Base-by-base conservation (phyloP, 2,888 invertebrate species). In the Heterodera filipjevi region DNA sequence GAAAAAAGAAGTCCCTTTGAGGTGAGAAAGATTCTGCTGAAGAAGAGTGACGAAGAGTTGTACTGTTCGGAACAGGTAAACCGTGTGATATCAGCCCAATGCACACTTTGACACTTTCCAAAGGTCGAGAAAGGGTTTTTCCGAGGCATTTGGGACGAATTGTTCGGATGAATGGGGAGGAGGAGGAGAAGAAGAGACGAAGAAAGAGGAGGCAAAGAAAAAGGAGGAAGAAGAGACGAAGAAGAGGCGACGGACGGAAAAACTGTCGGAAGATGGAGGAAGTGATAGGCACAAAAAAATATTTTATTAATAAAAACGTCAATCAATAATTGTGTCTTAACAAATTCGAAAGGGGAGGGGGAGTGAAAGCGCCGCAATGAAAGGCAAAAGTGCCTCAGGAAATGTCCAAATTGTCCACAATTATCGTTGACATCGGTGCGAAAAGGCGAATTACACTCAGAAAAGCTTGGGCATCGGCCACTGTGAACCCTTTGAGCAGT, bases 371-470 rank as follows among this genome's bases (percentile, higher is more conserved):
- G 59, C 59, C 59, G 27, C 5, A n/a, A 59, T 27, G 1, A n/a
- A 22, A 22, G 59, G 59, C 27, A n/a, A 59, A 59, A 59, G 59
- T 59, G 59, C 59, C 44, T 76, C 35, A 68, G 30, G 78, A 77
- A 76, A 83, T 70, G 72, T 83, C 80, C 39, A 83, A 77, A 70
- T 83, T 85, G 75, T 83, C 84, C 68, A 84, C 85, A 32, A 83
- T 77, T 44, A 83, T 83, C 44, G 85, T 30, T 19, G 78, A 78
- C 49, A 85, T 84, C 27, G 83, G 80, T 27, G 80, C 76, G 33
- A 80, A 79, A 44, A 68, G 33, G 39, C 85, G 77, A 49, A 83
- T 72, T n/a, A 77, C 66, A 2, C 46, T 66, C 64, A 83, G 70
- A 68, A 83, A 83, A n/a, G 68, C n/a, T 33, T 83, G 76, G 49